Evolutionary conservation across 2,797 vertebrate species (phyloP).

Genomic region (Megalops cyprinoides): DNA sequence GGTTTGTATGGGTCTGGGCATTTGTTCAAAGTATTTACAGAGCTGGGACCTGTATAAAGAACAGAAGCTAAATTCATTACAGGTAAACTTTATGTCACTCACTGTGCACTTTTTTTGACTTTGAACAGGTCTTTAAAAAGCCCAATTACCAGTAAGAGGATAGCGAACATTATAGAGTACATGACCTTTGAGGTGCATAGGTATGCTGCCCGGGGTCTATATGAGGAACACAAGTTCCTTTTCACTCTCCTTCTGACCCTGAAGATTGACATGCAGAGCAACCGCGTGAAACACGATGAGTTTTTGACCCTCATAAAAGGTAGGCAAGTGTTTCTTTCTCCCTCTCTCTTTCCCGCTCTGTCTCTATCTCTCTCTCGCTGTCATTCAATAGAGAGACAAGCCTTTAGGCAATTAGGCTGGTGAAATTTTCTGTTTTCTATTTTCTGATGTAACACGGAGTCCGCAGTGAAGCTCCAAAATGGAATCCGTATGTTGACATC

Average conservation of each 20-base stretch:
- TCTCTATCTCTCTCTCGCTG: background rate
- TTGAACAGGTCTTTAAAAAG: constrained; percentile 82
- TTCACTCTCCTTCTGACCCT: constrained; percentile 90
- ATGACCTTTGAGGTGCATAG: constrained; percentile 93
- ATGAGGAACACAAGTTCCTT: constrained; percentile 94
- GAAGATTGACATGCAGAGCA: constrained; percentile 93
- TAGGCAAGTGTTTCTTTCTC: constrained; percentile 52
- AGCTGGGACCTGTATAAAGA: background rate
- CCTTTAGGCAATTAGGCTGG: background rate
- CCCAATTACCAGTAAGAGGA: constrained; percentile 89
- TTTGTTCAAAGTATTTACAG: background rate
- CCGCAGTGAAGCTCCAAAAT: background rate
- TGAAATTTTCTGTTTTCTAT: constrained; percentile 10
- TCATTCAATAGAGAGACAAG: background rate
- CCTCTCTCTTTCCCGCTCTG: background rate
- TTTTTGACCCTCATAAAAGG: constrained; percentile 95
- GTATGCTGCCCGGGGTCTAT: constrained; percentile 86
- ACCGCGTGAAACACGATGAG: constrained; percentile 86
- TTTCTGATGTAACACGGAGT: background rate
- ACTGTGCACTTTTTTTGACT: constrained; percentile 15
- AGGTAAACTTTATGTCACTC: background rate
- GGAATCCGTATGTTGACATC: background rate
- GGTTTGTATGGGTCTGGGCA: background rate
- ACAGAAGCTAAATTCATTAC: constrained; percentile 2
- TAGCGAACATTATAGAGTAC: constrained; percentile 87